These are phyloP conservation scores for Otolemur crassicaudatus DNA, from an alignment of 2,797 vertebrate species.

Conservation along the genomic window DNA sequence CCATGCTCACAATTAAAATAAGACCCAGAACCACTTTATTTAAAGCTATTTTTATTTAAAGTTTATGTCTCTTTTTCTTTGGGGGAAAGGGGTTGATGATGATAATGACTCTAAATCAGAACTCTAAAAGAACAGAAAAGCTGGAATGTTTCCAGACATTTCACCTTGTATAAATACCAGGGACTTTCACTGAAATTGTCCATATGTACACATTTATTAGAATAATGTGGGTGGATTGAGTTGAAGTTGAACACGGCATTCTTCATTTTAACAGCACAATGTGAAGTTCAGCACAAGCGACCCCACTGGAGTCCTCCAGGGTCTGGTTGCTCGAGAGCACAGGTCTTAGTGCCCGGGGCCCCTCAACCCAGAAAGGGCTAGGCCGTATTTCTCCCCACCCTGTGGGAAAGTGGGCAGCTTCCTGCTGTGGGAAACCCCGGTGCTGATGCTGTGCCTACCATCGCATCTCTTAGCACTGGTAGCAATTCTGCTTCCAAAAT, in stretches of 20 bases:
- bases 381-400: neutral
- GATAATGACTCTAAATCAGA: neutral
- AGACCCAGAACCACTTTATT: neutral
- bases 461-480: neutral
- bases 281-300: neutral
- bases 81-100: neutral
- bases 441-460: neutral
- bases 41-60: neutral
- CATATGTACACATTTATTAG: neutral
- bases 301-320: neutral
- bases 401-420: accelerated
- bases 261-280: neutral
- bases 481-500: neutral
- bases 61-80: neutral
- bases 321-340: neutral
- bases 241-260: neutral
- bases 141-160: neutral
- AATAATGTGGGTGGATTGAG: neutral
- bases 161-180: neutral
- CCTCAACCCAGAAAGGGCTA: neutral
- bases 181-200: neutral
- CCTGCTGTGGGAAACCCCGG: neutral
- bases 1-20: neutral
- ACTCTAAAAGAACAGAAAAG: neutral
- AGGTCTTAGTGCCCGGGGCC: neutral